phyloP scores from a whole-genome alignment of 1,140 invertebrate species.

The Coboldia fuscipes region DNA sequence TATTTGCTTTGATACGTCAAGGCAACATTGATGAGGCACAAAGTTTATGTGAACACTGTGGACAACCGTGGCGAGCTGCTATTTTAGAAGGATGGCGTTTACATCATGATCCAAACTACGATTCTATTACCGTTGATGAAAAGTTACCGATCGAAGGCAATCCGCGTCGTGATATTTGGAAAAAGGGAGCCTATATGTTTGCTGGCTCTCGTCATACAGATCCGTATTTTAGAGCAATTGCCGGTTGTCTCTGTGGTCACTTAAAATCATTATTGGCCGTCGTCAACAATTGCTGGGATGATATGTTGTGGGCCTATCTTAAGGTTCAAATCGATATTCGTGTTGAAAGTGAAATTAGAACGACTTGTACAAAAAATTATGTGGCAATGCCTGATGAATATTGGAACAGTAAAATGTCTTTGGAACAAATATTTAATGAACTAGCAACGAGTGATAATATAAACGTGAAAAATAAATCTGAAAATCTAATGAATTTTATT shows the following conservation, averaged over 20 bases:
- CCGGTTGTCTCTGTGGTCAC: slow-evolving; percentile 68
- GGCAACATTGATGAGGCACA: slow-evolving; percentile 70
- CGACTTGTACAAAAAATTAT: slow-evolving; percentile 26
- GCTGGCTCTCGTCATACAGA: slow-evolving; percentile 30
- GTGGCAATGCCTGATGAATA: slow-evolving; percentile 46
- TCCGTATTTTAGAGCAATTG: slow-evolving; percentile 39
- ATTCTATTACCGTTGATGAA: slow-evolving; percentile 16
- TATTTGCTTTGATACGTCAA: slow-evolving; percentile 63
- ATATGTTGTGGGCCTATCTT: slow-evolving; percentile 76
- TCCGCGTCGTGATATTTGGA: slow-evolving; percentile 77
- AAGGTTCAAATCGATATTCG: slow-evolving; percentile 61
- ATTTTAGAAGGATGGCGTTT: slow-evolving; percentile 76
- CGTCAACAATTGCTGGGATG: slow-evolving; percentile 59
- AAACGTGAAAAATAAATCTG: slow-evolving; percentile 26
- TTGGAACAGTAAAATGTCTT: slow-evolving; percentile 50
- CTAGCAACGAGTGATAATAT: slow-evolving; percentile 30
- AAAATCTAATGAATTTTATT: slow-evolving; percentile 37
- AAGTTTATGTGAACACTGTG: slow-evolving; percentile 57
- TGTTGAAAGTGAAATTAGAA: slow-evolving; percentile 45
- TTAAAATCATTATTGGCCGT: slow-evolving; percentile 47
- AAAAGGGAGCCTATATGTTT: slow-evolving; percentile 56
- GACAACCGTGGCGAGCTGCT: slow-evolving; percentile 76
- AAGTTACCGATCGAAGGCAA: slow-evolving; percentile 58
- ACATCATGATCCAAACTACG: slow-evolving; percentile 60
- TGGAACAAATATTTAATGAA: slow-evolving; percentile 49